A percentile compares a stretch with the other conserved stretches of the same genome.
Conservation (phyloP, 2,797 vertebrate species). For the Ctenochaetus hawaiiensis region DNA sequence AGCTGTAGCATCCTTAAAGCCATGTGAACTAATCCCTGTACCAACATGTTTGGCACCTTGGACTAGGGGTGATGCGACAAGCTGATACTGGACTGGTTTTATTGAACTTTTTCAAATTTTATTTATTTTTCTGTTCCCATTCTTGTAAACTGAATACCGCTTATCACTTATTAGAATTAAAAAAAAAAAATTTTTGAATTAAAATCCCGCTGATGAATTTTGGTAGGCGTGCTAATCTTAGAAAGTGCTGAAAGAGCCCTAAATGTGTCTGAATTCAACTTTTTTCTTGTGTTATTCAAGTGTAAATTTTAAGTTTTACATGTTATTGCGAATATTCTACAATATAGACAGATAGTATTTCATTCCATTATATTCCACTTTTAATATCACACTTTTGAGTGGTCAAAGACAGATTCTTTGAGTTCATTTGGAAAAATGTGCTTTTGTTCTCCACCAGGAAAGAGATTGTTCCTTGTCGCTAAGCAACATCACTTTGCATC, state of each 20-base stretch:
- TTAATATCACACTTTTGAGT: constrained; percentile 6
- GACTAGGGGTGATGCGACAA: too few relatives aligned
- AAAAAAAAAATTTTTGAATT: too few relatives aligned
- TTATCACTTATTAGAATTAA: too few relatives aligned
- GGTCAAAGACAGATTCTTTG: neutral
- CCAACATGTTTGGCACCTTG: too few relatives aligned
- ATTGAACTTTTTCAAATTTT: too few relatives aligned
- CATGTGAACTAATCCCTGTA: too few relatives aligned
- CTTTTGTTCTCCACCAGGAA: neutral
- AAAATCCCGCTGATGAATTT: too few relatives aligned
- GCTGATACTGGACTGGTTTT: too few relatives aligned
- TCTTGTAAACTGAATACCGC: too few relatives aligned
- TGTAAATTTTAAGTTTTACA: neutral
- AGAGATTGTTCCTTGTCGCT: constrained; percentile 10
- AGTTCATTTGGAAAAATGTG: neutral
- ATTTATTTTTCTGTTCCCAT: too few relatives aligned
- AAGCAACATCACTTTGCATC: constrained; percentile 9
- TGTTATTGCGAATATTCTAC: neutral
- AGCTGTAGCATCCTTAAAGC: too few relatives aligned
- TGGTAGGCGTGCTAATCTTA: too few relatives aligned
- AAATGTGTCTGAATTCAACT: neutral
- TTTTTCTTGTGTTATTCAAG: neutral
- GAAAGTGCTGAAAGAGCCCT: neutral
- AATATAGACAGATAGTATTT: neutral
- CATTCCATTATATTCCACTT: neutral